Conservation (phyloP, 2,113 vertebrate genomes). For the Synchiropus splendidus region DNA sequence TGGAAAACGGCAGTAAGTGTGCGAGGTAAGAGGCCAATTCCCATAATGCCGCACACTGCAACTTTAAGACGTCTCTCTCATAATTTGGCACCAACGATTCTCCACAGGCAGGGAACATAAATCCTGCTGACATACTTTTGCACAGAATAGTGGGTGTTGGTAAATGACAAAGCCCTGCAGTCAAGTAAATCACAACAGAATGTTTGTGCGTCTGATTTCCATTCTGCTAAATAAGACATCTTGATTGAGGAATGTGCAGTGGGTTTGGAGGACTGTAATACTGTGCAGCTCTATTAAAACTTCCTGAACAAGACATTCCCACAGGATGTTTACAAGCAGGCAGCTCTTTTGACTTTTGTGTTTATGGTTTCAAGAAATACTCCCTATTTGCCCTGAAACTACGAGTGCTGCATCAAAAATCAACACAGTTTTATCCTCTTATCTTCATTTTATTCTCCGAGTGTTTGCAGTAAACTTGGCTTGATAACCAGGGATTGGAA, state of each 20-base stretch:
- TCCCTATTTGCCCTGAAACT: too few species aligned
- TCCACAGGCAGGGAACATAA: slow-evolving; percentile 11
- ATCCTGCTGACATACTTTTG: neutral
- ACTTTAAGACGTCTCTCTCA: neutral
- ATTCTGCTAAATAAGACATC: slow-evolving; percentile 10
- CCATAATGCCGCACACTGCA: too few species aligned
- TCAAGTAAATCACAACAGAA: slow-evolving; percentile 18
- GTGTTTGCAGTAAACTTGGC: too few species aligned
- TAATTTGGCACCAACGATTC: slow-evolving; percentile 14
- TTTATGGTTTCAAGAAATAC: too few species aligned
- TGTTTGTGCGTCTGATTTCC: slow-evolving; percentile 4
- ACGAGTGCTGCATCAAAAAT: too few species aligned
- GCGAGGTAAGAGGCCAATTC: too few species aligned
- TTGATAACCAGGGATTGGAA: too few species aligned
- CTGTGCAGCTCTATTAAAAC: neutral
- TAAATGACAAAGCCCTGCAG: slow-evolving; percentile 21
- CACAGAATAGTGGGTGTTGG: slow-evolving; percentile 1
- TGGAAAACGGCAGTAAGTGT: too few species aligned
- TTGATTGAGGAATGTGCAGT: neutral
- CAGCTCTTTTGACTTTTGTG: too few species aligned
- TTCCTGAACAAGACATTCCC: neutral
- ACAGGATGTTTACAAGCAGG: neutral
- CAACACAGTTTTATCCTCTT: too few species aligned
- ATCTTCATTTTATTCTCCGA: too few species aligned
- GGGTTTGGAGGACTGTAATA: neutral